phyloP scores from a whole-genome alignment of 1,140 invertebrate species.

The Asbolus verrucosus region DNA sequence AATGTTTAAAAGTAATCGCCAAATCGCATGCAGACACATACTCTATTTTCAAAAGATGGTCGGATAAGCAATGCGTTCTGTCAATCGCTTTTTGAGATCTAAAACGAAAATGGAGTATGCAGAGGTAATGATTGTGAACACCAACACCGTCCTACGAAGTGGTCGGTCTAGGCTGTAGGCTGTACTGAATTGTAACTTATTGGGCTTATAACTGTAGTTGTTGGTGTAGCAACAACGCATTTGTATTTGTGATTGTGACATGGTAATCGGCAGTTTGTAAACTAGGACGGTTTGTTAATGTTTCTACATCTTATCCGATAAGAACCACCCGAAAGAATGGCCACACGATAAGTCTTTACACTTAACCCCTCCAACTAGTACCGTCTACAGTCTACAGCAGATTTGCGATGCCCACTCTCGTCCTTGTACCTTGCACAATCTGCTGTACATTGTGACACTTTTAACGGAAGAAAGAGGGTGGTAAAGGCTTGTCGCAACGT shows the following conservation, averaged over 20 bases:
- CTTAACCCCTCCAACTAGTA: no score
- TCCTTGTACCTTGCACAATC: no score
- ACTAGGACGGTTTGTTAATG: constrained; percentile 50
- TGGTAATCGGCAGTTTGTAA: constrained; percentile 48
- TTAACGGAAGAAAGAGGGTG: not conserved
- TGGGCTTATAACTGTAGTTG: constrained; percentile 50
- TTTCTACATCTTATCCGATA: no score
- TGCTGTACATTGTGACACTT: no score
- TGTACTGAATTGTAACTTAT: constrained; percentile 49
- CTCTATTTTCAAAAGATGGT: constrained; percentile 14
- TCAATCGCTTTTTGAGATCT: not conserved
- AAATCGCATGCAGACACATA: not conserved
- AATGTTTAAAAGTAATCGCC: no score
- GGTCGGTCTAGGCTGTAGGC: constrained; percentile 45
- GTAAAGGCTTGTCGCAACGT: constrained; percentile 5
- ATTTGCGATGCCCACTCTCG: no score
- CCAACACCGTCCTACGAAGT: constrained; percentile 26
- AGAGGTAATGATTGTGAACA: constrained; percentile 32
- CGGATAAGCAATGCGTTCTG: no score
- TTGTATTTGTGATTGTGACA: constrained; percentile 47
- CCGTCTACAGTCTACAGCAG: no score
- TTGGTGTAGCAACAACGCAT: constrained; percentile 50
- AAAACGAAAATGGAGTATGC: constrained; percentile 1
- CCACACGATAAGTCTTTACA: constrained; percentile 39
- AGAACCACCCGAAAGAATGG: no score